A percentile compares a stretch with the other conserved stretches of the same genome.
Conservation (phyloP, 1,140 invertebrate species). For the Thalassaphorura encarpata region DNA sequence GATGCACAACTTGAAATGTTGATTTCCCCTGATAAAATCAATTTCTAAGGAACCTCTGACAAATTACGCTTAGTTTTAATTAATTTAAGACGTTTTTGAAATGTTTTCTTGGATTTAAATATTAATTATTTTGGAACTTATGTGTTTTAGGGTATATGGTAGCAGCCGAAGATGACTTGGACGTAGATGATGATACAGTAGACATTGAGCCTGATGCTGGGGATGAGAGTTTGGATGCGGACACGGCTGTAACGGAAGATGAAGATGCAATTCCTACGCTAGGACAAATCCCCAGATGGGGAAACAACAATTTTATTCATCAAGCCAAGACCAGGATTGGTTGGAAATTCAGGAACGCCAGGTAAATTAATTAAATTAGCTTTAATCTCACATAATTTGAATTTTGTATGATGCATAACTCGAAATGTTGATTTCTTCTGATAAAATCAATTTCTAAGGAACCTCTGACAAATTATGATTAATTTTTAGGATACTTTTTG, state of each 20-base stretch:
- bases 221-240: conserved; percentile 41
- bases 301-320: conserved; percentile 88
- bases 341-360: conserved; percentile 47
- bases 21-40: background rate
- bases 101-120: conserved; percentile 5
- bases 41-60: background rate
- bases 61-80: background rate
- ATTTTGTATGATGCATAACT: conserved; percentile 21
- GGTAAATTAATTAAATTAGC: conserved; percentile 39
- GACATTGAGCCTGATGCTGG: conserved; percentile 51
- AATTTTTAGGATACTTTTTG: background rate
- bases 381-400: background rate
- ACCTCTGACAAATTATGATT: conserved; percentile 24
- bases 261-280: conserved; percentile 49
- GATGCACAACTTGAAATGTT: background rate
- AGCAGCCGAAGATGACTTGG: conserved; percentile 59
- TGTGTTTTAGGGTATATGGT: conserved; percentile 46
- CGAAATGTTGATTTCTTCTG: conserved; percentile 14
- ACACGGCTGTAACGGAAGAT: conserved; percentile 52
- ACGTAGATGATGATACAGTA: conserved; percentile 61
- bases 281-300: conserved; percentile 74
- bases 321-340: conserved; percentile 51
- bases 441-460: conserved; percentile 26
- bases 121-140: conserved; percentile 31
- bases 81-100: background rate